These are phyloP conservation scores for Caiman crocodilus DNA, from an alignment of 2,797 vertebrate genomes.

Conservation along the genomic window DNA sequence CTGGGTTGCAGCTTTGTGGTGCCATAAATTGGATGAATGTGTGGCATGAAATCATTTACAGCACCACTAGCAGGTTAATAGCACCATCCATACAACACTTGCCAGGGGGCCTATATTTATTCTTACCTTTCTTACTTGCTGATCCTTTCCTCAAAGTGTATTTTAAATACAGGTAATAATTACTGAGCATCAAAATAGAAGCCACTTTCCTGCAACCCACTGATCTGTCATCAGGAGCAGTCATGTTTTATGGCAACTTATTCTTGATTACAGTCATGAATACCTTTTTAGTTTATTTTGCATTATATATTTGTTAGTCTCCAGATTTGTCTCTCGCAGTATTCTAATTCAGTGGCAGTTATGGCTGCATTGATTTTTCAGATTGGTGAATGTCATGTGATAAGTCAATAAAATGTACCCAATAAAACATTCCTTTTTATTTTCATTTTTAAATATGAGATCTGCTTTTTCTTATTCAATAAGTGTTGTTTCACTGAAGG, in stretches of 20 bases:
- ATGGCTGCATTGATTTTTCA: not conserved
- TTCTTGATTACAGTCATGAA: not conserved
- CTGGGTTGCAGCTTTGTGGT: too few relatives aligned
- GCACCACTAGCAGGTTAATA: too few relatives aligned
- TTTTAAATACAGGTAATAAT: slow-evolving; percentile 40
- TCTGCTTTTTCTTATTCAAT: slow-evolving; percentile 23
- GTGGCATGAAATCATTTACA: too few relatives aligned
- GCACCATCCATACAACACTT: too few relatives aligned
- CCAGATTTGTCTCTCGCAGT: not conserved
- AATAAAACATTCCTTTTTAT: not conserved
- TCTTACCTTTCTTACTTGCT: slow-evolving; percentile 15
- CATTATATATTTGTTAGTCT: not conserved
- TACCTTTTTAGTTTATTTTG: slow-evolving; percentile 4
- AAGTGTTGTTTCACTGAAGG: slow-evolving; percentile 39
- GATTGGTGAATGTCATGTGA: not conserved
- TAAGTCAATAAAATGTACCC: not conserved
- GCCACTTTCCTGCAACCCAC: slow-evolving; percentile 14
- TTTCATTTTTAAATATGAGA: slow-evolving; percentile 7
- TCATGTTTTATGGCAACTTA: not conserved
- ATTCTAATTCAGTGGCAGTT: not conserved
- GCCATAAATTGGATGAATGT: too few relatives aligned
- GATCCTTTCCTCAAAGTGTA: slow-evolving; percentile 1
- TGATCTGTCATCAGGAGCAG: not conserved
- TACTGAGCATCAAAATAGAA: slow-evolving; percentile 46
- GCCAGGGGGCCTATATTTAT: not conserved